Evolutionary conservation across 2,113 vertebrate species (phyloP).

Genomic region (Dicaeum eximium): DNA sequence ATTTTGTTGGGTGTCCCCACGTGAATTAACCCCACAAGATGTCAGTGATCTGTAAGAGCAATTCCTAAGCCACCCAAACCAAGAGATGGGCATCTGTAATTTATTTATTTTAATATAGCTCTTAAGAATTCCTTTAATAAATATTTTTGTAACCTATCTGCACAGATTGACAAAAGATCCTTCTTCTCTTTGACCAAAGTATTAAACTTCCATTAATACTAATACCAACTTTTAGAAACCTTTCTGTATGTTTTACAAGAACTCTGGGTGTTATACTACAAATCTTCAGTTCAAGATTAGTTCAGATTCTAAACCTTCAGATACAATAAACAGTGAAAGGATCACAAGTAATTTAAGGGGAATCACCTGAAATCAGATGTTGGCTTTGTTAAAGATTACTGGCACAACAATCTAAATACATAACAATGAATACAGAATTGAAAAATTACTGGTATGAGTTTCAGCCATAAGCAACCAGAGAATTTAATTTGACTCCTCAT

Average conservation of each 20-base stretch:
- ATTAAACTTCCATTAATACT: background rate
- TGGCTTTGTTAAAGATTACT: background rate
- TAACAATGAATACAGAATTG: background rate
- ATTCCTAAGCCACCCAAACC: background rate
- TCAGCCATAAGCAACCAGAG: background rate
- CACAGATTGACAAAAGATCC: background rate
- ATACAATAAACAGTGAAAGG: background rate
- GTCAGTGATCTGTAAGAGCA: accelerated
- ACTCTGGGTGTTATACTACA: background rate
- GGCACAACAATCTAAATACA: background rate
- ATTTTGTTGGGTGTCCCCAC: background rate
- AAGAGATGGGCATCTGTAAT: background rate
- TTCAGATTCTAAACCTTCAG: background rate
- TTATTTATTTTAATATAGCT: background rate
- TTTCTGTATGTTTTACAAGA: background rate
- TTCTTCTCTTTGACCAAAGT: background rate
- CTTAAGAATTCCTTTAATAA: background rate
- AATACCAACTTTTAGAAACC: background rate
- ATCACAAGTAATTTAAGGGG: background rate
- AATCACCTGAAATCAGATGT: background rate
- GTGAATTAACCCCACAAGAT: background rate
- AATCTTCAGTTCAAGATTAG: background rate
- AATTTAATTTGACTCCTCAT: background rate
- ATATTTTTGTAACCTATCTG: background rate
- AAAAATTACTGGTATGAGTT: background rate